A percentile compares a stretch with the other conserved stretches of the same genome.
Conservation (phyloP, 2,888 invertebrate genomes). For the Tigriopus californicus region DNA sequence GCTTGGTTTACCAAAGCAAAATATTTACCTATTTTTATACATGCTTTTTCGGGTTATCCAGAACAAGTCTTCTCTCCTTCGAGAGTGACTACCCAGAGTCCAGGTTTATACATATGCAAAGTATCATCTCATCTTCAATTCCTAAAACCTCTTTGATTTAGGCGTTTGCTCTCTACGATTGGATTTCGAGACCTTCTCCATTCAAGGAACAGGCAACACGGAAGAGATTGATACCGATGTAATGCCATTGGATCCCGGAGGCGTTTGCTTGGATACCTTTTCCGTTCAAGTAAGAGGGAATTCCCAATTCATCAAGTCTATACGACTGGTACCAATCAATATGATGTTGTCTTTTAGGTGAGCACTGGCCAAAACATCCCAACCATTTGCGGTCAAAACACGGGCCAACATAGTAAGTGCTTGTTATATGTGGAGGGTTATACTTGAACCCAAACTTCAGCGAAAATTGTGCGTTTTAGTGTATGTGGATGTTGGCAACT, state of each 20-base stretch:
- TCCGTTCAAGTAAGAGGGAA: background rate
- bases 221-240: background rate
- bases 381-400: background rate
- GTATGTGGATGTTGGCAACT: background rate
- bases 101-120: too few species aligned
- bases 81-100: too few species aligned
- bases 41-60: too few species aligned
- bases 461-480: background rate
- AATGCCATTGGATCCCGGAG: background rate
- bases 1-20: too few species aligned
- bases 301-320: too few species aligned
- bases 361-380: background rate
- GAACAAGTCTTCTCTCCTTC: too few species aligned
- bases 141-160: background rate
- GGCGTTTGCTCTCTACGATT: background rate
- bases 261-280: background rate
- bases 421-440: background rate
- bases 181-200: background rate
- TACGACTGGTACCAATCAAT: background rate
- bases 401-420: constrained; percentile 1
- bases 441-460: background rate
- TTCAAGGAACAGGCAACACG: background rate
- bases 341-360: background rate
- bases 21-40: too few species aligned
- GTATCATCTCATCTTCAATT: too few species aligned